Percentiles rank a stretch among this genome's conserved stretches.
phyloP scores from a whole-genome alignment of 1,140 invertebrate genomes.

The Polypedilum pembai region DNA sequence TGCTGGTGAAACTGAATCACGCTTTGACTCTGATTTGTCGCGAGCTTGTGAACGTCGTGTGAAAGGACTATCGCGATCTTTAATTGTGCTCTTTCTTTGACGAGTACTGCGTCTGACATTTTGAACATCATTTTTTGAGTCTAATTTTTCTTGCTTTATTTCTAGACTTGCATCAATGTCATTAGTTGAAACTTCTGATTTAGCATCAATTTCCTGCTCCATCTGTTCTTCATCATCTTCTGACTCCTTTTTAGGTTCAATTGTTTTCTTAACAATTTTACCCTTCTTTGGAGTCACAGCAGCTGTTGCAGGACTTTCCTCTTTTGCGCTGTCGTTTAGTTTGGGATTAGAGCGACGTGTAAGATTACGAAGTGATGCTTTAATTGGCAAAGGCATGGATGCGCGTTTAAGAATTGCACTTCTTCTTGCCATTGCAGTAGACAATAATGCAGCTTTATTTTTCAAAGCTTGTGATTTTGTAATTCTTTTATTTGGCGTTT shows the following conservation, averaged over 20 bases:
- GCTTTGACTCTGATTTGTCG: slow-evolving; percentile 21
- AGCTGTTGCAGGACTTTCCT: background rate
- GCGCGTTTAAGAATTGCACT: background rate
- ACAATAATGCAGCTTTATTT: background rate
- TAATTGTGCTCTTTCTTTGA: slow-evolving; percentile 14
- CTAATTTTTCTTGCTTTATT: slow-evolving; percentile 5
- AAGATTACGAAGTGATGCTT: background rate
- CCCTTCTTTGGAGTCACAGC: background rate
- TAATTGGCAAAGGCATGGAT: background rate
- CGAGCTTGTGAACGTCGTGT: background rate
- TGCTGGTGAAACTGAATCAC: slow-evolving; percentile 8
- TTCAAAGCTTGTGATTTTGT: background rate
- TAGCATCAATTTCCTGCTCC: background rate
- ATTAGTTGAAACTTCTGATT: background rate
- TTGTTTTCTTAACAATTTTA: background rate
- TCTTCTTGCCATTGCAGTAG: background rate
- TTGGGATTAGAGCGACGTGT: background rate
- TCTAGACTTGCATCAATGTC: background rate
- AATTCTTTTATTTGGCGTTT: background rate
- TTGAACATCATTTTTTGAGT: background rate
- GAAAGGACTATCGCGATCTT: slow-evolving; percentile 15
- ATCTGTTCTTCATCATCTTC: background rate
- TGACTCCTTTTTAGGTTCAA: background rate
- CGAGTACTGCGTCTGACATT: background rate
- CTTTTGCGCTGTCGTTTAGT: background rate